phyloP scores from a whole-genome alignment of 1,140 invertebrate species.

The Anoplophora glabripennis region DNA sequence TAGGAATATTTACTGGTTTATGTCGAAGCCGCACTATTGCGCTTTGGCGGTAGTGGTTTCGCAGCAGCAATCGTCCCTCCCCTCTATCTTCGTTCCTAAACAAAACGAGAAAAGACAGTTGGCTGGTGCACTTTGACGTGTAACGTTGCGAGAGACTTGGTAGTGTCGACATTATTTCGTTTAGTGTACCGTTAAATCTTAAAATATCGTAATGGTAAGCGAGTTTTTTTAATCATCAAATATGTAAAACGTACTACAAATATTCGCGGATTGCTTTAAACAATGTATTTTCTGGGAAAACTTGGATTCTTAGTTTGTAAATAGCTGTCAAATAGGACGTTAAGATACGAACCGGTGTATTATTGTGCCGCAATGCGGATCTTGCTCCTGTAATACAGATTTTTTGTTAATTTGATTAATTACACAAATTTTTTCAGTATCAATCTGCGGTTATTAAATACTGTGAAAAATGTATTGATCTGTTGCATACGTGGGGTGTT shows the following conservation, averaged over 20 bases:
- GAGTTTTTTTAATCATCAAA: constrained; percentile 47
- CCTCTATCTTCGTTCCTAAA: constrained; percentile 31
- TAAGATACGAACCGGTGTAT: constrained; percentile 35
- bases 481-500: constrained; percentile 39
- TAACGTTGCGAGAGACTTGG: constrained; percentile 52
- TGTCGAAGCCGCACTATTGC: constrained; percentile 46
- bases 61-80: constrained; percentile 25
- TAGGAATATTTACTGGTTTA: constrained; percentile 46
- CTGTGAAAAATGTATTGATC: constrained; percentile 31
- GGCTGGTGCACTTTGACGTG: constrained; percentile 56
- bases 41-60: constrained; percentile 40
- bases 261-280: background rate
- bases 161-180: constrained; percentile 33
- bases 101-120: constrained; percentile 51
- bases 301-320: constrained; percentile 14
- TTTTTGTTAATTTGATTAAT: background rate
- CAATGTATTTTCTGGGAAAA: constrained; percentile 25
- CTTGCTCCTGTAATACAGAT: background rate
- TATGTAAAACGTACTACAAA: constrained; percentile 5
- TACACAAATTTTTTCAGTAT: background rate
- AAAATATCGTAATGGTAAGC: constrained; percentile 59
- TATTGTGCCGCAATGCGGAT: constrained; percentile 43
- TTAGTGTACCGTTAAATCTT: constrained; percentile 35
- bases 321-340: constrained; percentile 33
- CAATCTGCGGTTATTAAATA: background rate